Base-by-base conservation (phyloP, 2,113 vertebrate species). In the Atractosteus spatula region DNA sequence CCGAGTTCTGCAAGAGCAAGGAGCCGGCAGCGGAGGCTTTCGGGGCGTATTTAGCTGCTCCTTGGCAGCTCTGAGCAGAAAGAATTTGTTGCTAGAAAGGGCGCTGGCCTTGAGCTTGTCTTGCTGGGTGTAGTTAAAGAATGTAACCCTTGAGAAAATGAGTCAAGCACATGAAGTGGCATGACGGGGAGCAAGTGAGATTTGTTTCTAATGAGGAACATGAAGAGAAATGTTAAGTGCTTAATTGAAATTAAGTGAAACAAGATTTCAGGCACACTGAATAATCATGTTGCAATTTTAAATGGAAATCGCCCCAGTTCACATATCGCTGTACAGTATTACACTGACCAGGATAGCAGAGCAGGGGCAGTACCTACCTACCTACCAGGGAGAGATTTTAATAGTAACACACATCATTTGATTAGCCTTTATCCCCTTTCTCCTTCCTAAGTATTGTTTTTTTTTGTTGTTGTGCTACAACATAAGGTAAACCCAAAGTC, bases 401-500 rank as follows among this genome's bases (percentile, higher is more conserved):
- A 29, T 29, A 29, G 29, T 29, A 29, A 29, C 29, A 29, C 29
- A 29, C 29, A 29, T 29, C 0, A 29, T 29, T 29, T 29, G 29
- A 29, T 29, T 29, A 29, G 29, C 29, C 29, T 29, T 29, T 29
- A 2, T 29, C 29, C 29, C 29, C 29, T 29, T 29, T 29, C 29
- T 29, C 29, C 29, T 29, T 29, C 29, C 29, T 29, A 29, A 29
- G 29, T 29, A 29, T 29, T 29, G 29, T 29, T 29, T 29, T 29
- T 29, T 29, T 29, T 29, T 29, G n/a, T n/a, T 54, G 11, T 59
- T 54, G 55, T 71, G 57, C 59, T 44, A 64, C 65, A 62, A 73
- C 76, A 69, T 74, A 72, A 70, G 61, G 67, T 81, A 74, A 76
- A 76, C 79, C 64, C 66, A 8, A 41, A 77, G 69, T 78, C 71